Base-by-base conservation (phyloP, 2,113 vertebrate species). In the Gorsachius goisagi region DNA sequence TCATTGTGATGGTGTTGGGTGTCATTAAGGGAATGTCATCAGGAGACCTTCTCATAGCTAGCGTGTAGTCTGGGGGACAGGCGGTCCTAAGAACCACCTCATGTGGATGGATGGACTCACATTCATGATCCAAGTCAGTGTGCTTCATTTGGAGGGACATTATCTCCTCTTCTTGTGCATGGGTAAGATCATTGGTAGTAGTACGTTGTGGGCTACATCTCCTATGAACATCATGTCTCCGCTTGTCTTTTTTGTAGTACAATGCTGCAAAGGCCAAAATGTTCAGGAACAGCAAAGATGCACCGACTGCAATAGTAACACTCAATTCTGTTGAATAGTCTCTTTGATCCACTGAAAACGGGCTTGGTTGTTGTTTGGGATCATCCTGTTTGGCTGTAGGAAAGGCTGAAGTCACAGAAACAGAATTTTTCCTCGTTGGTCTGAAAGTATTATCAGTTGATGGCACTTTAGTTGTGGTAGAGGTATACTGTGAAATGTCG, bases 101-200 rank as follows among this genome's bases (percentile, higher is more conserved):
- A 37, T 99, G 99, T 66, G 99, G 98, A 98, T 99, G 99, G 98
- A 99, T 98, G 95, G 99, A 98, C 97, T 99, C 99, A 97, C 99
- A 99, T 98, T 99, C 99, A 96, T 99, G 99, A 97, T 99, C 99
- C 98, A 99, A 98, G 97, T 99, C 99, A 67, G 99, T 99, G 98
- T 99, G 99, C 98, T 99, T 99, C 99, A 99, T 99, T 97, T 99
- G 99, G 92, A 99, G 98, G 95, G 99, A 99, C 99, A 99, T 99
- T 97, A 99, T 99, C 97, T 99, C 99, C 97, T 99, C 99, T 98
- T 99, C 99, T 97, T 99, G 99, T 91, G 99, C 99, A 93, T 99
- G 99, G 78, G 99, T 98, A 85, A 99, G 98, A 96, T 99, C 99
- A 30, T 99, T 99, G 95, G 99, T 98, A 4, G 99, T 98, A 18